Evolutionary conservation across 1,140 invertebrate species (phyloP).

Genomic region (Chionoecetes opilio): DNA sequence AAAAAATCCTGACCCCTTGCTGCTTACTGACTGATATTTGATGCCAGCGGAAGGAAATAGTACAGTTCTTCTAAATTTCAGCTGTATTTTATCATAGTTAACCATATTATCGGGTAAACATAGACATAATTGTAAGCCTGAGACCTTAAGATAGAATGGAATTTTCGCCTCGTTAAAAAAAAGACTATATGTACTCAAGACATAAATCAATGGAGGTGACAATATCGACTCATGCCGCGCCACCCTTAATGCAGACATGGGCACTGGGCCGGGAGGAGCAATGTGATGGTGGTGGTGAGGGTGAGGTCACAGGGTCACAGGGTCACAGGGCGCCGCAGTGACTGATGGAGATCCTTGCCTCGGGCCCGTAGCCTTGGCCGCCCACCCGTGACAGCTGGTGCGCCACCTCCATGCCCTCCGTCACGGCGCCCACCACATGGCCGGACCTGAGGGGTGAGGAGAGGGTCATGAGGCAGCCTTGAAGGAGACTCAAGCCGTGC

Average conservation of each 20-base stretch:
- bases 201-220: not conserved
- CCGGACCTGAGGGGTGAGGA: conserved; percentile 43
- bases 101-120: too few relatives aligned
- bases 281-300: not conserved
- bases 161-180: too few relatives aligned
- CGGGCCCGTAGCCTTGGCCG: not conserved
- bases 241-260: not conserved
- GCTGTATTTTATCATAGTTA: too few relatives aligned
- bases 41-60: not conserved
- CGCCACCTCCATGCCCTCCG: conserved; percentile 43
- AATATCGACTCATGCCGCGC: not conserved
- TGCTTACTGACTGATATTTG: too few relatives aligned
- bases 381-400: conserved; percentile 37
- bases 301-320: not conserved
- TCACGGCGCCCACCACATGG: conserved; percentile 47
- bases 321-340: conserved; percentile 59
- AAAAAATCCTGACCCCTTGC: too few relatives aligned
- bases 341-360: conserved; percentile 45
- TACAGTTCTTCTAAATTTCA: too few relatives aligned
- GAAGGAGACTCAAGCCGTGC: too few relatives aligned
- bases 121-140: too few relatives aligned
- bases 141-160: too few relatives aligned
- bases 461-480: not conserved
- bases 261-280: not conserved
- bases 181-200: too few relatives aligned